A percentile compares a stretch with the other conserved stretches of the same genome.
Evolutionary conservation across 1,140 invertebrate species (phyloP).

Genomic region (Drosophila guanche): DNA sequence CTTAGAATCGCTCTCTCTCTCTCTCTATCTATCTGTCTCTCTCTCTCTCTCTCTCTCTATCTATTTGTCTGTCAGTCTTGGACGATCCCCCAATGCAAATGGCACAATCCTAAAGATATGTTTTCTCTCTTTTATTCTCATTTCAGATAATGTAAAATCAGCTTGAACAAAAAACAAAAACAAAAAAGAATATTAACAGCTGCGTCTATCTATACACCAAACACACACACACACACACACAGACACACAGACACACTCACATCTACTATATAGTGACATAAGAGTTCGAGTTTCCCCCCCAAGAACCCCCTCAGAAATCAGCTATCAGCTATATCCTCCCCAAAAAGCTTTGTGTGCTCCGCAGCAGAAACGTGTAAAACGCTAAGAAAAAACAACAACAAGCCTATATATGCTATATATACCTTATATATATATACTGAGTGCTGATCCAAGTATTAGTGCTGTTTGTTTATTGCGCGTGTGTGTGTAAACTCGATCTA

Average conservation of each 20-base stretch:
- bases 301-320: slow-evolving; percentile 34
- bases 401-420: slow-evolving; percentile 53
- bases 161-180: slow-evolving; percentile 64
- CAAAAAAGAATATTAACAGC: slow-evolving; percentile 38
- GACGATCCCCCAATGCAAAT: slow-evolving; percentile 6
- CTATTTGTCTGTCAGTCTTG: slow-evolving; percentile 37
- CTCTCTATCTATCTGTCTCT: slow-evolving; percentile 19
- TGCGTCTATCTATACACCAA: slow-evolving; percentile 51
- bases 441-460: slow-evolving; percentile 35
- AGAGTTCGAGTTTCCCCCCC: slow-evolving; percentile 38
- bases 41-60: slow-evolving; percentile 36
- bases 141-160: slow-evolving; percentile 83
- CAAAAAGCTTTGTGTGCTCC: slow-evolving; percentile 59
- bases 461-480: slow-evolving; percentile 46
- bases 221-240: slow-evolving; percentile 25
- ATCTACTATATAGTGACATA: slow-evolving; percentile 41
- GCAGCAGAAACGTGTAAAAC: slow-evolving; percentile 49
- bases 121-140: slow-evolving; percentile 77
- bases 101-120: slow-evolving; percentile 69
- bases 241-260: slow-evolving; percentile 20
- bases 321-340: slow-evolving; percentile 46
- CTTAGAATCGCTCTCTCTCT: slow-evolving; percentile 37
- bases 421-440: slow-evolving; percentile 23
- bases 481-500: slow-evolving; percentile 32
- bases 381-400: slow-evolving; percentile 32